Percentiles rank a stretch among this genome's conserved stretches.
phyloP scores from a whole-genome alignment of 2,797 vertebrate species.

The Platalea minor region DNA sequence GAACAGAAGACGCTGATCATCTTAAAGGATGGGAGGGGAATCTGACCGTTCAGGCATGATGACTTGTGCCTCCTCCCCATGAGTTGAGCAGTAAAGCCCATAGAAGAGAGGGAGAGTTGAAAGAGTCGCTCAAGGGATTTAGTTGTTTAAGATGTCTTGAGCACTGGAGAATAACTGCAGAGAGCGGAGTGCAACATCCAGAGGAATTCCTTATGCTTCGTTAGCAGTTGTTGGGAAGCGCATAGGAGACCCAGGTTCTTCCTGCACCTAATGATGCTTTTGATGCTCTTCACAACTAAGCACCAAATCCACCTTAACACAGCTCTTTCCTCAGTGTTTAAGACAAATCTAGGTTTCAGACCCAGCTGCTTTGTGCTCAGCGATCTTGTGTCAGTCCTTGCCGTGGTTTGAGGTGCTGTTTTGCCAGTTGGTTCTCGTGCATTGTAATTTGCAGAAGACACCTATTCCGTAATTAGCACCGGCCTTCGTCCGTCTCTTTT shows the following conservation, averaged over 20 bases:
- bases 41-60: background rate
- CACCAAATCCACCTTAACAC: background rate
- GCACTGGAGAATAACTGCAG: background rate
- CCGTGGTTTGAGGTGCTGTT: background rate
- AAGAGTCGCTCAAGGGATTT: background rate
- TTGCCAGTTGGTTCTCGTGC: conserved; percentile 13
- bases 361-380: background rate
- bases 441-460: conserved; percentile 63
- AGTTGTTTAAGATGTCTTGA: background rate
- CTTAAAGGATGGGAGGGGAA: background rate
- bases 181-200: background rate
- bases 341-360: background rate
- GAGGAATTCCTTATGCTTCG: background rate
- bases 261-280: background rate
- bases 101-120: background rate
- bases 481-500: background rate
- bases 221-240: background rate
- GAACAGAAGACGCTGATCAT: background rate
- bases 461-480: conserved; percentile 68
- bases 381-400: background rate
- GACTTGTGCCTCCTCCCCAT: background rate
- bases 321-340: background rate
- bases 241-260: background rate
- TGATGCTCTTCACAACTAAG: background rate
- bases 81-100: background rate